Conservation (phyloP, 1,140 invertebrate genomes). For the Eupeodes corollae region DNA sequence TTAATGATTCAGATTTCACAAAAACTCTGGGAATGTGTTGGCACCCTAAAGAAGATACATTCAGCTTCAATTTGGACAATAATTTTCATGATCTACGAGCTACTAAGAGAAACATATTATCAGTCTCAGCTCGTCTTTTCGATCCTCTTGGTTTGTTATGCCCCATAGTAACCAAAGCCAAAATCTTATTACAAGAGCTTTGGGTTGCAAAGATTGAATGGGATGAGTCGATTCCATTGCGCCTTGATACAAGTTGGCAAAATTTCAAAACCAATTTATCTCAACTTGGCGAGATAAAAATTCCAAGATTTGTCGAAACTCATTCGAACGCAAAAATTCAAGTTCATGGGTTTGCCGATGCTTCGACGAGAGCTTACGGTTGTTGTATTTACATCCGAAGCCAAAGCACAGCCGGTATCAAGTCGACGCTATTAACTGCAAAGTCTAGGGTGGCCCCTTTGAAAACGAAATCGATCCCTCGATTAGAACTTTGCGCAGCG, state of each 20-base stretch:
- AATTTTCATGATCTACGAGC: slow-evolving; percentile 6
- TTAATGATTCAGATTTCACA: slow-evolving; percentile 11
- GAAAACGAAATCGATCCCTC: slow-evolving; percentile 16
- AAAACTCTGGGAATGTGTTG: slow-evolving; percentile 22
- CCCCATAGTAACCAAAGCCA: slow-evolving; percentile 25
- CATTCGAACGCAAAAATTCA: not conserved
- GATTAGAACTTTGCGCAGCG: slow-evolving; percentile 19
- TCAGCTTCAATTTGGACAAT: slow-evolving; percentile 10
- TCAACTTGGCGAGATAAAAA: not conserved
- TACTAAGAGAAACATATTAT: slow-evolving; percentile 22
- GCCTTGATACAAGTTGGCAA: slow-evolving; percentile 11
- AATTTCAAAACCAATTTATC: not conserved
- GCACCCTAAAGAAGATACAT: slow-evolving; percentile 16
- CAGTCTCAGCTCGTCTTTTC: slow-evolving; percentile 16
- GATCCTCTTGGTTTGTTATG: slow-evolving; percentile 29
- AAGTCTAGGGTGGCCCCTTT: slow-evolving; percentile 21
- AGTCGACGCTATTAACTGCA: slow-evolving; percentile 4
- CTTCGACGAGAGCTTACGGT: not conserved
- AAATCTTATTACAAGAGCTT: slow-evolving; percentile 35
- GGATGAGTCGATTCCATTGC: slow-evolving; percentile 17
- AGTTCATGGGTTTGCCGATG: not conserved
- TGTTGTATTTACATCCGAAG: not conserved
- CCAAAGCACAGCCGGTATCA: not conserved
- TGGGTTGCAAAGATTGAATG: slow-evolving; percentile 25
- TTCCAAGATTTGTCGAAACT: not conserved